phyloP scores from a whole-genome alignment of 2,888 invertebrate genomes.

The Rhorus exstirpatorius region DNA sequence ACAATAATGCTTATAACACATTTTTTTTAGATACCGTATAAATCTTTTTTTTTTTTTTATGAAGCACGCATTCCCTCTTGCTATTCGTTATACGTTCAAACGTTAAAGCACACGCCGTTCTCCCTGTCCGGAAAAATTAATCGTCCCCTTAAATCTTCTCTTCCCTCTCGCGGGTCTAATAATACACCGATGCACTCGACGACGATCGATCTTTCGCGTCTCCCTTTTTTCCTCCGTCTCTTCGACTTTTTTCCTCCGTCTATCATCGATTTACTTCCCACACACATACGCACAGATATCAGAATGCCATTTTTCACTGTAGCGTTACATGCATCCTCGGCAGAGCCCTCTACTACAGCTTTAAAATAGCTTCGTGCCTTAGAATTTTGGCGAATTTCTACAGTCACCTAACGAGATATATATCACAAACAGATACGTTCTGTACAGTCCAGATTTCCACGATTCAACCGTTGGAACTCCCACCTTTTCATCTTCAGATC shows the following conservation, averaged over 20 bases:
- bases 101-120: slow-evolving; percentile 48
- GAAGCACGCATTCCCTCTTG: slow-evolving; percentile 16
- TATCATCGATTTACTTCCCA: slow-evolving; percentile 49
- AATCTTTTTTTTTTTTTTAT: neutral
- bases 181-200: slow-evolving; percentile 58
- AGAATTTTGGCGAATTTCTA: slow-evolving; percentile 27
- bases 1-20: too few relatives aligned
- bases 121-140: slow-evolving; percentile 59
- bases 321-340: slow-evolving; percentile 10
- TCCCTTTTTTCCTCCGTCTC: neutral
- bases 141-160: slow-evolving; percentile 59
- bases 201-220: slow-evolving; percentile 54
- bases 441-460: neutral
- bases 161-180: slow-evolving; percentile 46
- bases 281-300: too few relatives aligned
- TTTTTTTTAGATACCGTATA: too few relatives aligned
- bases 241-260: slow-evolving; percentile 26
- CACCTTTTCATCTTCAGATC: neutral
- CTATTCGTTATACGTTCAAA: slow-evolving; percentile 8
- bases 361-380: slow-evolving; percentile 26
- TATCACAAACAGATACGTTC: neutral
- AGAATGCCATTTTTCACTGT: slow-evolving; percentile 46
- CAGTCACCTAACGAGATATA: neutral
- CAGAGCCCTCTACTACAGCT: neutral
- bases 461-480: neutral